These are phyloP conservation scores for Perccottus glenii DNA, from an alignment of 2,113 vertebrate genomes.

Conservation along the genomic window DNA sequence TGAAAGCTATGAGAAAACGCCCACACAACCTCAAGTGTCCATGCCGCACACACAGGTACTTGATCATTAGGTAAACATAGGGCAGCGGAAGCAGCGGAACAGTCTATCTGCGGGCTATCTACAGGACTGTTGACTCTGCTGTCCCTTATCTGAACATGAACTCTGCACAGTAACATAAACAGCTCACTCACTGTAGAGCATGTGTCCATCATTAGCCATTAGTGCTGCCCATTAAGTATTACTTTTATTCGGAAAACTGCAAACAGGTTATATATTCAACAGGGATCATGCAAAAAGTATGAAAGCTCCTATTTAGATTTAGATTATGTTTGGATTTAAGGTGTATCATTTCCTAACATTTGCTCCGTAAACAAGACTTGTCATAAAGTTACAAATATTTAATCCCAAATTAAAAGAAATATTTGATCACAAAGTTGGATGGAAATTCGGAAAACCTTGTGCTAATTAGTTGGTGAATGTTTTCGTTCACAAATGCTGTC, in stretches of 20 bases:
- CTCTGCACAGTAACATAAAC: constrained; percentile 78
- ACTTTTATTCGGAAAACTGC: background rate
- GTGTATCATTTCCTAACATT: constrained; percentile 7
- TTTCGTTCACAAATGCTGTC: constrained; percentile 21
- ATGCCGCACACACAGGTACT: constrained; percentile 38
- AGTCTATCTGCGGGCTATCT: constrained; percentile 82
- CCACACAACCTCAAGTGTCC: constrained; percentile 19
- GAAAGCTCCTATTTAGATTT: background rate
- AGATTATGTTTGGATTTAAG: constrained; percentile 1
- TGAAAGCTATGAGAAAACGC: constrained; percentile 24
- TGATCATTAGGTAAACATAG: constrained; percentile 80
- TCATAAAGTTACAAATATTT: constrained; percentile 1
- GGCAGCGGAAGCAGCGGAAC: constrained; percentile 79
- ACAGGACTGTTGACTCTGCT: constrained; percentile 75
- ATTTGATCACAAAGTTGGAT: background rate
- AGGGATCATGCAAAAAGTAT: background rate
- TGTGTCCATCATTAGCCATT: constrained; percentile 7
- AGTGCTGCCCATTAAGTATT: background rate
- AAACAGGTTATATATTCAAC: background rate
- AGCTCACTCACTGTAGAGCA: constrained; percentile 17
- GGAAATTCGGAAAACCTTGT: constrained; percentile 3
- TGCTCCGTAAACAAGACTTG: constrained; percentile 4
- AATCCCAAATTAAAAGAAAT: background rate
- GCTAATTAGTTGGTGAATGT: constrained; percentile 4
- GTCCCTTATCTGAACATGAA: constrained; percentile 78